Evolutionary conservation across 1,140 invertebrate species (phyloP).

Genomic region (Laodelphax striatellus): DNA sequence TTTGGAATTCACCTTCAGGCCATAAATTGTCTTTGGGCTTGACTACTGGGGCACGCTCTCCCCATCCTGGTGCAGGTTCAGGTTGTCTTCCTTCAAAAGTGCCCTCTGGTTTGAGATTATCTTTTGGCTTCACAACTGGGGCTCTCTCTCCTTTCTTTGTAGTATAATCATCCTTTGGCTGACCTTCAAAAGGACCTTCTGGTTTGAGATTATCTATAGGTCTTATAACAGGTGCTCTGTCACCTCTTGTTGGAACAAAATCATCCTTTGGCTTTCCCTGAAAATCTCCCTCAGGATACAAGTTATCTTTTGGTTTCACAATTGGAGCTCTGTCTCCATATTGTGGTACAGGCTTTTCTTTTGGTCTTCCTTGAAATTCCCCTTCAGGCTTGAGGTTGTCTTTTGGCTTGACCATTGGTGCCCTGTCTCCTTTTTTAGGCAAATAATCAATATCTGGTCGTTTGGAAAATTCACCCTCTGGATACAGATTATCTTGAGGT

Average conservation of each 20-base stretch:
- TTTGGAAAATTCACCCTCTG: conserved; percentile 46
- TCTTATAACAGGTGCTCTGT: conserved; percentile 20
- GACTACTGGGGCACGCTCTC: conserved; percentile 29
- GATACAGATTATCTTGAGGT: conserved; percentile 40
- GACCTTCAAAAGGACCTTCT: conserved; percentile 45
- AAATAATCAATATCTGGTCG: conserved; percentile 18
- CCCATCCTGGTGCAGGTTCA: conserved; percentile 27
- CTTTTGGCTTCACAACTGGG: conserved; percentile 29
- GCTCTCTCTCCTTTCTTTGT: conserved; percentile 28
- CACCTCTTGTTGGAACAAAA: conserved; percentile 27
- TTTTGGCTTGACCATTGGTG: conserved; percentile 27
- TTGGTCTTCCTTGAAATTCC: conserved; percentile 40
- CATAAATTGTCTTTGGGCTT: conserved; percentile 37
- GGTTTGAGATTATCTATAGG: conserved; percentile 29
- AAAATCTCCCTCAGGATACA: conserved; percentile 34
- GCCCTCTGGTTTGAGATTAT: conserved; percentile 37
- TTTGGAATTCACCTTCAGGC: conserved; percentile 50
- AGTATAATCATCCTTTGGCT: conserved; percentile 30
- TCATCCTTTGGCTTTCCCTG: conserved; percentile 24
- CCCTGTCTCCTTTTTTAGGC: conserved; percentile 27
- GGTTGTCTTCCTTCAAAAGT: conserved; percentile 27
- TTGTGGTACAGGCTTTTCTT: conserved; percentile 22
- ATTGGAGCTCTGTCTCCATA: conserved; percentile 26
- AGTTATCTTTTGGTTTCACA: conserved; percentile 30
- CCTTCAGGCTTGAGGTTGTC: conserved; percentile 42